Evolutionary conservation across 2,797 vertebrate genomes (phyloP), one percentile per base, ranked within the genome.

Genomic region (Anolis apletophallus): DNA sequence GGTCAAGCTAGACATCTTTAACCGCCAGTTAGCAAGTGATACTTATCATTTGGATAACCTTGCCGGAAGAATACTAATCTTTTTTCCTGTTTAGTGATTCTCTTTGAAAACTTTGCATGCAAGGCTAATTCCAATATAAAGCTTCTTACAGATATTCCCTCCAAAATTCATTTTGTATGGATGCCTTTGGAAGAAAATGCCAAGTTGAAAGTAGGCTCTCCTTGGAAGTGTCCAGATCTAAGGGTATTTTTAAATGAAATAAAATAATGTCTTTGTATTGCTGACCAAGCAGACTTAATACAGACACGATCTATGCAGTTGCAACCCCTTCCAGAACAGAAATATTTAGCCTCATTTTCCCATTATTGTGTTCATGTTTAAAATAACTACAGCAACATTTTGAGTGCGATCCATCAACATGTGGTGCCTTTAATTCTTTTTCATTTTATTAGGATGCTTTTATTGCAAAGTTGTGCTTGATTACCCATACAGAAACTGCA

Each of bases 401-500:
- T 68, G 69, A 17, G 76, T 93, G 75, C 86, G 73, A 90, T 90
- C 46, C 12, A 92, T 83, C 34, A 83, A 13, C 67, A 88, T 86
- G 75, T 80, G 16, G 26, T 85, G 83, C n/a, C 2, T 88, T 89
- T 91, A 83, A 75, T 85, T 91, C 29, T 85, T 93, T 89, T 85
- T 61, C 64, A 90, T 75, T 93, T 91, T 67, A 81, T 74, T 89
- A 59, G 34, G 36, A 93, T 77, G 90, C n/a, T 82, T 90, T 87
- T 91, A 88, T 76, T 75, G 83, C 5, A 52, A 1, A 10, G 71
- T 87, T 81, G 83, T 91, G 82, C 88, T 80, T 83, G 90, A 40
- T 74, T 87, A 40, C 3, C 26, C 86, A 52, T 87, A 81, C 3
- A 88, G 72, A 93, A 85, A 90, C 52, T 90, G 81, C 64, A 85